Evolutionary conservation across 2,888 invertebrate species (phyloP).

Genomic region (Agrochola circellaris): DNA sequence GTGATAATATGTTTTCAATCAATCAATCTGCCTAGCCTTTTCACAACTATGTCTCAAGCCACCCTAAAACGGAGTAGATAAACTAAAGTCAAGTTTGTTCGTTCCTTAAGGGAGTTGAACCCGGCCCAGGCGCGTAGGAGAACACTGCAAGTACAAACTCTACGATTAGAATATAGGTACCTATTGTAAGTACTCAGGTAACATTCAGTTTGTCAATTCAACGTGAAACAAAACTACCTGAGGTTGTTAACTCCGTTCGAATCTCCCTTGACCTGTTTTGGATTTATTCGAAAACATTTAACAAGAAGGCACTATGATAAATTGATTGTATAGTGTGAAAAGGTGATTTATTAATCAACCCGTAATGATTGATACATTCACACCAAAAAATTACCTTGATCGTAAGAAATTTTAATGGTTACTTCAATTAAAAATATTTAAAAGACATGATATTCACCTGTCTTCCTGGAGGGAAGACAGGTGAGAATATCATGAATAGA

Average conservation of each 20-base stretch:
- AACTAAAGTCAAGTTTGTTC: not conserved
- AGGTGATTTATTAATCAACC: conserved; percentile 23
- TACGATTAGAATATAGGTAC: not conserved
- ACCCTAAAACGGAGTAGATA: not conserved
- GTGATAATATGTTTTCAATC: no score
- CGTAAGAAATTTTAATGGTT: not conserved
- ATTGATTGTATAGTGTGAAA: conserved; percentile 2
- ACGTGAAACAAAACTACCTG: not conserved
- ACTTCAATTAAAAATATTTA: not conserved
- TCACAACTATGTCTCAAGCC: no score
- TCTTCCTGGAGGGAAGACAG: no score
- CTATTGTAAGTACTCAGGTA: no score
- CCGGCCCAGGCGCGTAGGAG: not conserved
- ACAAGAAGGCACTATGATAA: not conserved
- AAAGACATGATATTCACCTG: no score
- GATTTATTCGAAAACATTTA: conserved; percentile 5
- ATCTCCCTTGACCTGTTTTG: conserved; percentile 5
- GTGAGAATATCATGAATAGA: conserved; percentile 1
- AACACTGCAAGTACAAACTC: not conserved
- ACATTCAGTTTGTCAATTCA: not conserved
- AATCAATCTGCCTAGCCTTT: no score
- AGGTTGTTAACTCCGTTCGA: not conserved
- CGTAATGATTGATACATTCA: conserved; percentile 9
- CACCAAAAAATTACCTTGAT: conserved; percentile 5
- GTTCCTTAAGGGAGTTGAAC: not conserved